phyloP scores from a whole-genome alignment of 2,888 invertebrate genomes.

The Uropetala carovei region DNA sequence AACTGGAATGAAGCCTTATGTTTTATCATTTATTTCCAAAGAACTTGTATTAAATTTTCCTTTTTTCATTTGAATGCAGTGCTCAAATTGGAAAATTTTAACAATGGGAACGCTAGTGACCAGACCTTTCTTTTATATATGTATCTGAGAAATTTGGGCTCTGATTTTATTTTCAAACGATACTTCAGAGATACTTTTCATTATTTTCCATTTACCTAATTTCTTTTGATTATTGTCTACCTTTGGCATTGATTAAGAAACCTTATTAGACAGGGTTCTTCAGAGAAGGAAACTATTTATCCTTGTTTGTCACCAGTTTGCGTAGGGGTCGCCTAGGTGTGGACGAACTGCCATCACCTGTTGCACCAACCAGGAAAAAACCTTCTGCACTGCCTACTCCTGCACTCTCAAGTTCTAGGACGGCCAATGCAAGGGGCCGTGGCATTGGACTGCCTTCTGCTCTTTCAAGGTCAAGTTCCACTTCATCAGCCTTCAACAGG shows the following conservation, averaged over 20 bases:
- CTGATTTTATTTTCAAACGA: too few relatives aligned
- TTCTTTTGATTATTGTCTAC: neutral
- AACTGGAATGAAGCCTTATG: too few relatives aligned
- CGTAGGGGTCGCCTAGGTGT: constrained; percentile 80
- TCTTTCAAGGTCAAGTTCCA: constrained; percentile 70
- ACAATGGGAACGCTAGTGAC: too few relatives aligned
- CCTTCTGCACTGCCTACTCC: constrained; percentile 60
- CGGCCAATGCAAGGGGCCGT: constrained; percentile 35
- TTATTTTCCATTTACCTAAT: neutral
- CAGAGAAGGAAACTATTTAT: neutral
- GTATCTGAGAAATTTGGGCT: too few relatives aligned
- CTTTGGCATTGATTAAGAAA: too few relatives aligned
- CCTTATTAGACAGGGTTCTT: neutral
- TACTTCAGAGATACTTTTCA: too few relatives aligned
- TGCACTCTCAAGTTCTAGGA: constrained; percentile 29
- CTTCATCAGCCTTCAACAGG: constrained; percentile 76
- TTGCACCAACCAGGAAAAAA: constrained; percentile 67
- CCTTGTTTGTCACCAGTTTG: constrained; percentile 75
- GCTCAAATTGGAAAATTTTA: too few relatives aligned
- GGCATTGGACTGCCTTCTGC: constrained; percentile 71
- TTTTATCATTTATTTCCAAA: too few relatives aligned
- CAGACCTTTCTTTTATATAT: too few relatives aligned
- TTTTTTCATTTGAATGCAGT: too few relatives aligned
- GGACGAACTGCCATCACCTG: constrained; percentile 67
- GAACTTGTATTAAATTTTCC: too few relatives aligned